Conservation (phyloP, 2,888 invertebrate species). For the Drosophila aldrichi region DNA sequence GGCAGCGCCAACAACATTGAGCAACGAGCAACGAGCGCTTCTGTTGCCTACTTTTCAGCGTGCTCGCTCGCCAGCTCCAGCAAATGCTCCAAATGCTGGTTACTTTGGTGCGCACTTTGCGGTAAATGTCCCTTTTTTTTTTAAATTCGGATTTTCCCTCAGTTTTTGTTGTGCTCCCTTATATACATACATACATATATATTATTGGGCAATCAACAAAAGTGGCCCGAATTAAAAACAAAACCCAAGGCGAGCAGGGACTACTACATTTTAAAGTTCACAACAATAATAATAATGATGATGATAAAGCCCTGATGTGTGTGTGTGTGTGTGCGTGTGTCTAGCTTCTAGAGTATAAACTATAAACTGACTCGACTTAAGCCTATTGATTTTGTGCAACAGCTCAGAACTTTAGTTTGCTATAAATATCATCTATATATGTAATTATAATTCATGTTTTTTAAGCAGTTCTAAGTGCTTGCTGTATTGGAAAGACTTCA, state of each 20-base stretch:
- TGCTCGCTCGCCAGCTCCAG: conserved; percentile 32
- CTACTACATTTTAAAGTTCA: conserved; percentile 34
- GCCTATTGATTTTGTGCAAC: conserved; percentile 36
- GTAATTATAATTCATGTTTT: background rate
- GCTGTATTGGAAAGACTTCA: background rate
- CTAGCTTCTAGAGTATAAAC: conserved; percentile 2
- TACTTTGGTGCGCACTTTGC: conserved; percentile 46
- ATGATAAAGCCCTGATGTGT: background rate
- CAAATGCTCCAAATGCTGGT: conserved; percentile 29
- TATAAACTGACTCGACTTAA: background rate
- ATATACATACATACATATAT: background rate
- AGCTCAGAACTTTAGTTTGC: background rate
- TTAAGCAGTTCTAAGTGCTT: background rate
- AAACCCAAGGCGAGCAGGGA: background rate
- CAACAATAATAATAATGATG: conserved; percentile 30
- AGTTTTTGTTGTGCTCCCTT: conserved; percentile 7
- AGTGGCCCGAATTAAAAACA: conserved; percentile 14
- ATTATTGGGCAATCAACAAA: conserved; percentile 39
- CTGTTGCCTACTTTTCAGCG: conserved; percentile 68
- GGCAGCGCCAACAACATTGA: conserved; percentile 11
- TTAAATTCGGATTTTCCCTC: conserved; percentile 20
- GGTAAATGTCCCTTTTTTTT: conserved; percentile 38
- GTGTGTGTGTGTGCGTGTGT: conserved; percentile 5
- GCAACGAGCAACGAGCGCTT: conserved; percentile 42
- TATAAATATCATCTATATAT: background rate